Evolutionary conservation across 2,888 invertebrate species (phyloP), one percentile per base, ranked within the genome.

Genomic region (Leptarthrus brevirostris): DNA sequence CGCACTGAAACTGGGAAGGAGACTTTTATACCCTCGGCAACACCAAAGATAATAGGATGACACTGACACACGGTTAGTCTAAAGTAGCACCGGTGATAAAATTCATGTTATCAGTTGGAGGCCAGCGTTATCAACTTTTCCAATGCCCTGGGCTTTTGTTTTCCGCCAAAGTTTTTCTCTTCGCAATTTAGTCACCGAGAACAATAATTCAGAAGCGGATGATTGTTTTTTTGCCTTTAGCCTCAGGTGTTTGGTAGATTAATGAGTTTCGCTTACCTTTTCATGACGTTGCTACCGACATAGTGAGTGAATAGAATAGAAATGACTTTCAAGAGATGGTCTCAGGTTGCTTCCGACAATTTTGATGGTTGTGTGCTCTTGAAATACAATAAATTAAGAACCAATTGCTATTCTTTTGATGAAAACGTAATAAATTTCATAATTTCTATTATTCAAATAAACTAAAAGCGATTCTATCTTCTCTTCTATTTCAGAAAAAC

Each of bases 401-500:
- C 76, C 75, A 30, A 52, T 52, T 49, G 20, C 22, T 18, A 3
- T 34, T n/a, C 34, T 30, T 18, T 18, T 18, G 34, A 20, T 24
- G 14, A 36, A 40, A 71, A 53, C 22, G 53, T 71, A 71, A 71
- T 40, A 49, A 10, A 18, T 22, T 54, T 18, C 10, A 8, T 3
- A 18, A 54, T n/a, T n/a, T n/a, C n/a, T n/a, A n/a, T n/a, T n/a
- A 10, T 22, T 3, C 18, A 12, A 14, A 49, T n/a, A 49, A 5
- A 14, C n/a, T 14, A n/a, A n/a, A n/a, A n/a, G n/a, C n/a, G n/a
- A n/a, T n/a, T 34, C 24, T 77, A 47, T 69, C 72, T 64, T 76
- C 52, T 72, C 58, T 72, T 74, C 72, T 80, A 80, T 83, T 82
- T 79, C 76, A 92, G 92, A 90, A 91, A 86, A 92, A 92, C 84